These are phyloP conservation scores for Ageneiosus marmoratus DNA, from an alignment of 2,113 vertebrate genomes.

Conservation along the genomic window DNA sequence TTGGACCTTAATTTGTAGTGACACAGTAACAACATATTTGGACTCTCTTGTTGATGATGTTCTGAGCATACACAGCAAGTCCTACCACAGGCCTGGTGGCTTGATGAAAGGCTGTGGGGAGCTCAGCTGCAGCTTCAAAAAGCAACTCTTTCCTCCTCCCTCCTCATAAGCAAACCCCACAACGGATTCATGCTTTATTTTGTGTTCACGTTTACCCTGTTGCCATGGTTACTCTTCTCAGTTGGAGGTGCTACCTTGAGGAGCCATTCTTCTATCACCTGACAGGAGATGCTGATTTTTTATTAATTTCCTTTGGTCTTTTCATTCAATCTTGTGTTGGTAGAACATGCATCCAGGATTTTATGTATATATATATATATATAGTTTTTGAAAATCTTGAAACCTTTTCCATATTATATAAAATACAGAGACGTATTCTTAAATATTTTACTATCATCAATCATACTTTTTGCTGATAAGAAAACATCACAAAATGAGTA, in stretches of 20 bases:
- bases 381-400: background rate
- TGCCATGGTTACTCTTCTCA: conserved; percentile 69
- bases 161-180: conserved; percentile 55
- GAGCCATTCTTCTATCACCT: conserved; percentile 74
- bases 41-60: conserved; percentile 6
- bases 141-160: conserved; percentile 64
- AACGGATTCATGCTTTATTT: conserved; percentile 44
- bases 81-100: conserved; percentile 50
- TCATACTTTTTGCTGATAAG: background rate
- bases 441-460: background rate
- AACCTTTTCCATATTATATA: background rate
- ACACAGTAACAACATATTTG: conserved; percentile 13
- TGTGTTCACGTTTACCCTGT: conserved; percentile 72
- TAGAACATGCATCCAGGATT: background rate
- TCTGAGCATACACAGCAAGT: conserved; percentile 69
- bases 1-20: conserved; percentile 7
- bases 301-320: conserved; percentile 59
- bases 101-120: conserved; percentile 76
- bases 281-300: conserved; percentile 61
- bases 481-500: no score
- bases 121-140: conserved; percentile 74
- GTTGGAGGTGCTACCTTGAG: conserved; percentile 55
- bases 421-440: background rate
- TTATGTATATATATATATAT: no score
- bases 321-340: conserved; percentile 61